phyloP scores from a whole-genome alignment of 1,140 invertebrate species.

The Zaprionus inermis region DNA sequence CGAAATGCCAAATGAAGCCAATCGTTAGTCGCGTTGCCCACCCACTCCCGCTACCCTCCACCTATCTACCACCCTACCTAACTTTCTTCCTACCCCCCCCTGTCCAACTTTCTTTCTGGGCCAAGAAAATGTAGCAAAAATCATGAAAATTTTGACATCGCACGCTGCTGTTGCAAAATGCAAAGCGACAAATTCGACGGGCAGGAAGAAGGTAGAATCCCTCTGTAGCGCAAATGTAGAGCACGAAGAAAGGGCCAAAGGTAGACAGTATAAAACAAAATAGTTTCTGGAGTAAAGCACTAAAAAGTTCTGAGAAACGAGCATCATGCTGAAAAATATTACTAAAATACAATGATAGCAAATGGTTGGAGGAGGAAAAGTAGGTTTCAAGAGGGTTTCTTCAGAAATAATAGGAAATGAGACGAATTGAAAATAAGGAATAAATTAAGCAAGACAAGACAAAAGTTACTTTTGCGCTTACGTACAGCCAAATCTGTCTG shows the following conservation, averaged over 20 bases:
- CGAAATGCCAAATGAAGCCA: constrained; percentile 68
- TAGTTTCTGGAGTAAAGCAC: not conserved
- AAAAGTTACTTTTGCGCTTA: no score
- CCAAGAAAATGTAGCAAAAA: constrained; percentile 10
- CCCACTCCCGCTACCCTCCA: not conserved
- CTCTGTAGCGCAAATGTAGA: not conserved
- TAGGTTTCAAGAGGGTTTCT: no score
- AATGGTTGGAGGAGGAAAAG: not conserved
- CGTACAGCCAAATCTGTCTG: no score
- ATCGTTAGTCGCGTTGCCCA: constrained; percentile 33
- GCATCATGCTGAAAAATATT: not conserved
- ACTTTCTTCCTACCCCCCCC: not conserved
- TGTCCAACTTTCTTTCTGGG: not conserved
- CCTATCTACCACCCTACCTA: not conserved
- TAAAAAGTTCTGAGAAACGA: not conserved
- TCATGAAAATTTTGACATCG: constrained; percentile 12
- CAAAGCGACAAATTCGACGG: constrained; percentile 8
- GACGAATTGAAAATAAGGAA: no score
- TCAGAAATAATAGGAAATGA: no score
- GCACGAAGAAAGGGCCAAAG: not conserved
- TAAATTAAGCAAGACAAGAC: no score
- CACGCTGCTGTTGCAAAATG: not conserved
- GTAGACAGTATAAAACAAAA: not conserved
- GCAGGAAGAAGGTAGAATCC: not conserved
- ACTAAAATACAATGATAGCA: constrained; percentile 1